These are phyloP conservation scores for Gyps fulvus DNA, from an alignment of 2,113 vertebrate species.

Conservation along the genomic window DNA sequence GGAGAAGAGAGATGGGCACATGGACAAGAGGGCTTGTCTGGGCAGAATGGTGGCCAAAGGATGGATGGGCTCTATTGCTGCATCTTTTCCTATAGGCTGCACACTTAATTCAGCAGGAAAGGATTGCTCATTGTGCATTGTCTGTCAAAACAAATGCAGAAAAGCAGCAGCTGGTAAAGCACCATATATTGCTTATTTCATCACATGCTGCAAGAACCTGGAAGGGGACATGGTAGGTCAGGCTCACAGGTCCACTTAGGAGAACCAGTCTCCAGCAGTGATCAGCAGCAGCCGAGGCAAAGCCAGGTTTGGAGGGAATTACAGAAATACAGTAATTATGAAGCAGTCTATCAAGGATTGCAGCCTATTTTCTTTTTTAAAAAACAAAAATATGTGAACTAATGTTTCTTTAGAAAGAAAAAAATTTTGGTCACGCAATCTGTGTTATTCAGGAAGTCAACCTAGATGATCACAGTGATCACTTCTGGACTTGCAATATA, in stretches of 20 bases:
- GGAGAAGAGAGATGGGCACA: not conserved
- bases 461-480: not conserved
- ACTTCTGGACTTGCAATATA: not conserved
- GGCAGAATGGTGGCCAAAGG: not conserved
- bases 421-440: accelerated
- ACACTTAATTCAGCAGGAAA: not conserved
- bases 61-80: not conserved
- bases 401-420: not conserved
- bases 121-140: accelerated
- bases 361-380: not conserved
- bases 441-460: not conserved
- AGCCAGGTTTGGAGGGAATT: not conserved
- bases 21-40: not conserved
- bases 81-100: not conserved
- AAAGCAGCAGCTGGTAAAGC: not conserved
- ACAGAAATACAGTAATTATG: not conserved
- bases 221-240: not conserved
- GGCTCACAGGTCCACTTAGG: not conserved
- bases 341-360: not conserved
- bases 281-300: not conserved
- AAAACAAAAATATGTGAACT: not conserved
- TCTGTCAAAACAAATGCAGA: not conserved
- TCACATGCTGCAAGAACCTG: not conserved
- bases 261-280: not conserved
- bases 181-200: not conserved